Percentiles rank a stretch among this genome's conserved stretches.
Conservation (phyloP, 2,113 vertebrate species). For the Agapornis roseicollis region DNA sequence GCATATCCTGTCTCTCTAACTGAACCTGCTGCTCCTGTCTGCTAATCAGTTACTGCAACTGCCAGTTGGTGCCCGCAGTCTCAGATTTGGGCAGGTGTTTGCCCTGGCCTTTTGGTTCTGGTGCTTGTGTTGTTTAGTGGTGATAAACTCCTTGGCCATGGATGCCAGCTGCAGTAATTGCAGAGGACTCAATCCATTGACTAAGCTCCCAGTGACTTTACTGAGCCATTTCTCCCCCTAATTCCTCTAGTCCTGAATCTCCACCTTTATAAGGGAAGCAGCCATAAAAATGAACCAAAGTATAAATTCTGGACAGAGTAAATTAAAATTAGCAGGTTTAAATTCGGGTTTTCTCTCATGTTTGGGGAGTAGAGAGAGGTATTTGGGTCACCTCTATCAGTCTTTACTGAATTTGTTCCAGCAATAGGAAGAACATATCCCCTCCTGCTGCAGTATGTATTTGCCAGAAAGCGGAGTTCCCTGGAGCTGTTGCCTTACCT, state of each 20-base stretch:
- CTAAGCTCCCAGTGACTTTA: neutral
- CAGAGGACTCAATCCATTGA: neutral
- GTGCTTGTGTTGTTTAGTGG: neutral
- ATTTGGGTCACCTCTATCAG: neutral
- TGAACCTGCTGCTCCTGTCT: neutral
- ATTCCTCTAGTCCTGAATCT: neutral
- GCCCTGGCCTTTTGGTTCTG: neutral
- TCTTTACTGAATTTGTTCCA: neutral
- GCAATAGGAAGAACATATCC: neutral
- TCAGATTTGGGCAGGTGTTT: neutral
- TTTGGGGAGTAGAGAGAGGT: neutral
- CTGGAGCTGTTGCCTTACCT: neutral
- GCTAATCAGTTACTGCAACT: rapidly evolving
- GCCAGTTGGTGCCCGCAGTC: neutral
- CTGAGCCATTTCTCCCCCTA: neutral
- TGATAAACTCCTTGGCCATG: neutral
- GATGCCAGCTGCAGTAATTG: neutral
- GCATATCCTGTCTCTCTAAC: neutral
- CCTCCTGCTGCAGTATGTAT: neutral
- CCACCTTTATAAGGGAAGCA: neutral
- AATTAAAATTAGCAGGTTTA: neutral
- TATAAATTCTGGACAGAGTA: neutral
- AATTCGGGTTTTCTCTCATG: neutral
- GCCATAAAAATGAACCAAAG: neutral
- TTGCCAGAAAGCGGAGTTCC: neutral